A percentile compares a stretch with the other conserved stretches of the same genome.
Conservation (phyloP, 2,113 vertebrate genomes). For the Forbesichthys papilliferus region DNA sequence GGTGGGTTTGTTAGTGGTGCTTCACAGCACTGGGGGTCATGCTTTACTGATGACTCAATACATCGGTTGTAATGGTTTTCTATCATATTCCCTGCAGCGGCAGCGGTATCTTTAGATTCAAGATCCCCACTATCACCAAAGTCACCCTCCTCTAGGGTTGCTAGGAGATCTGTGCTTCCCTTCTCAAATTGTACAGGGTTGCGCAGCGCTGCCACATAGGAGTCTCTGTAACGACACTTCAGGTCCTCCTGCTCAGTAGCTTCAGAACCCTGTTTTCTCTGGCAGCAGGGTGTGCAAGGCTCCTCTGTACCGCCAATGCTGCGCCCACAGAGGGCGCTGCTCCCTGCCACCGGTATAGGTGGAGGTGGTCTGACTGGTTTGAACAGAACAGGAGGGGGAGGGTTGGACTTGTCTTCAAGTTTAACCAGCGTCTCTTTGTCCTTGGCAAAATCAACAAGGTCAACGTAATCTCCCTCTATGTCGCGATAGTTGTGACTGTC, state of each 20-base stretch:
- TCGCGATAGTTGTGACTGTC: constrained; percentile 73
- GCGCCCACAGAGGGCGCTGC: constrained; percentile 34
- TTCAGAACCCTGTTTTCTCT: constrained; percentile 66
- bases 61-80: constrained; percentile 47
- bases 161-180: constrained; percentile 61
- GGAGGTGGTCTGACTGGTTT: constrained; percentile 69
- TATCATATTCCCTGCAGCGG: constrained; percentile 30
- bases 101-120: constrained; percentile 25
- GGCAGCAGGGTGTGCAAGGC: constrained; percentile 60
- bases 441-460: constrained; percentile 83
- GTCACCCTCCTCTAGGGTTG: constrained; percentile 72
- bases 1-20: constrained; percentile 10
- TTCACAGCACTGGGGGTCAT: constrained; percentile 39
- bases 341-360: constrained; percentile 48
- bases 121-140: constrained; percentile 36
- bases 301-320: constrained; percentile 55
- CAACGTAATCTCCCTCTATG: constrained; percentile 92
- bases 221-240: constrained; percentile 79
- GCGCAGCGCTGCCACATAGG: constrained; percentile 77
- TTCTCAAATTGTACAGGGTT: constrained; percentile 77
- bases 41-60: constrained; percentile 28
- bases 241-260: constrained; percentile 37
- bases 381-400: constrained; percentile 42
- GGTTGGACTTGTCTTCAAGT: constrained; percentile 30
- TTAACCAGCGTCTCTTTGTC: constrained; percentile 56